These are phyloP conservation scores for Aphelenchoides bicaudatus DNA, from an alignment of 2,888 invertebrate species.

Conservation along the genomic window DNA sequence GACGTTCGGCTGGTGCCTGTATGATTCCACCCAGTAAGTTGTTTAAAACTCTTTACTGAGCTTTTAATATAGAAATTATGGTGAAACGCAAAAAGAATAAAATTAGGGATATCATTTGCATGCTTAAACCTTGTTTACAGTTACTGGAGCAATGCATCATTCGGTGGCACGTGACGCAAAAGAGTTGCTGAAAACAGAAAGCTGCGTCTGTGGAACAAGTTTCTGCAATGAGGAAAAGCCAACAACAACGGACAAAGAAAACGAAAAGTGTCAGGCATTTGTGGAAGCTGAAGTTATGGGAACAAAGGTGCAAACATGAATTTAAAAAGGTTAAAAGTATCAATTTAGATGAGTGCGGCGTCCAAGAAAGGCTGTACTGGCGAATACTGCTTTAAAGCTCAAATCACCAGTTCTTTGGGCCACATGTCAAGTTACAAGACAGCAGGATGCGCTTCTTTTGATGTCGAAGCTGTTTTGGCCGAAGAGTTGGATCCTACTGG, in stretches of 20 bases:
- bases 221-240: conserved; percentile 54
- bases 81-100: too few species aligned
- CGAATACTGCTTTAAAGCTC: conserved; percentile 48
- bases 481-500: conserved; percentile 55
- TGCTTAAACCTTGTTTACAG: conserved; percentile 10
- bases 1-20: conserved; percentile 54
- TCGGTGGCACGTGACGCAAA: conserved; percentile 47
- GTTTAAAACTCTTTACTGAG: too few species aligned
- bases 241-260: conserved; percentile 38
- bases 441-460: conserved; percentile 52
- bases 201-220: conserved; percentile 51
- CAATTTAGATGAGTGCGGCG: conserved; percentile 23
- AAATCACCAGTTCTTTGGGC: conserved; percentile 47
- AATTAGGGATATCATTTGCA: too few species aligned
- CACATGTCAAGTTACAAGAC: conserved; percentile 44
- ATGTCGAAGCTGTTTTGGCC: conserved; percentile 42
- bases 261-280: conserved; percentile 43
- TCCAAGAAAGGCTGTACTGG: conserved; percentile 32
- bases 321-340: background rate
- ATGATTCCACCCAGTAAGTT: conserved; percentile 57
- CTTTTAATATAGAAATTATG: too few species aligned
- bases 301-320: conserved; percentile 27
- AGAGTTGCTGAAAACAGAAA: conserved; percentile 49
- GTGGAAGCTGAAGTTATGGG: conserved; percentile 45
- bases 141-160: conserved; percentile 59